Conservation (phyloP, 2,113 vertebrate genomes). For the Stegostoma tigrinum region DNA sequence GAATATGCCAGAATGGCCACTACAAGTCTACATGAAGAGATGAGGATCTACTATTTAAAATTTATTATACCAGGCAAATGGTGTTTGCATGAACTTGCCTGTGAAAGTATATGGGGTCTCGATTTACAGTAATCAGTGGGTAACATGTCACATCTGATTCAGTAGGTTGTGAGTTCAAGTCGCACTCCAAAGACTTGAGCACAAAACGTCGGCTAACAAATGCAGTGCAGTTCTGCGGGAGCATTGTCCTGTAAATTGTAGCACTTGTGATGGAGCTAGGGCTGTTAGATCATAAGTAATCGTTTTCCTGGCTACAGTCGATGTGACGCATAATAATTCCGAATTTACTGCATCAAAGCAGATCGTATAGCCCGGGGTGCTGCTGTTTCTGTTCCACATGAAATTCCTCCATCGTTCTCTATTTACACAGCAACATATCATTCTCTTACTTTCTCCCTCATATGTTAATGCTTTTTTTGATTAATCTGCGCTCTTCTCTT, state of each 20-base stretch:
- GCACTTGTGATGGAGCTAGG: not conserved
- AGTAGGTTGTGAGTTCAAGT: not conserved
- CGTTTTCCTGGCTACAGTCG: not conserved
- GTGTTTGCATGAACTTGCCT: not conserved
- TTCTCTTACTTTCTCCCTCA: not conserved
- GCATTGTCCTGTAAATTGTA: not conserved
- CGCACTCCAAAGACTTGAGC: not conserved
- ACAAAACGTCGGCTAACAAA: not conserved
- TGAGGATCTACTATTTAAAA: not conserved
- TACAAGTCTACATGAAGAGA: not conserved
- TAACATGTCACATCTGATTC: not conserved
- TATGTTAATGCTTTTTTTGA: not conserved
- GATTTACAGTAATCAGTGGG: not conserved
- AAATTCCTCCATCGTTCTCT: not conserved
- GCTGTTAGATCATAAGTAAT: not conserved
- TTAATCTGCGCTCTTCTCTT: not conserved
- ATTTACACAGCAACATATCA: not conserved
- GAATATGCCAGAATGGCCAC: not conserved
- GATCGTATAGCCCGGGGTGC: not conserved
- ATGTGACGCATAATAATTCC: not conserved
- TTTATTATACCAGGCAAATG: not conserved
- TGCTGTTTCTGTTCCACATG: not conserved
- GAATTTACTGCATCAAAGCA: not conserved
- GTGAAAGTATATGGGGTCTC: not conserved
- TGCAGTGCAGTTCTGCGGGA: not conserved